A percentile compares a stretch with the other conserved stretches of the same genome.
Evolutionary conservation across 2,797 vertebrate species (phyloP).

Genomic region (Cynopterus sphinx): DNA sequence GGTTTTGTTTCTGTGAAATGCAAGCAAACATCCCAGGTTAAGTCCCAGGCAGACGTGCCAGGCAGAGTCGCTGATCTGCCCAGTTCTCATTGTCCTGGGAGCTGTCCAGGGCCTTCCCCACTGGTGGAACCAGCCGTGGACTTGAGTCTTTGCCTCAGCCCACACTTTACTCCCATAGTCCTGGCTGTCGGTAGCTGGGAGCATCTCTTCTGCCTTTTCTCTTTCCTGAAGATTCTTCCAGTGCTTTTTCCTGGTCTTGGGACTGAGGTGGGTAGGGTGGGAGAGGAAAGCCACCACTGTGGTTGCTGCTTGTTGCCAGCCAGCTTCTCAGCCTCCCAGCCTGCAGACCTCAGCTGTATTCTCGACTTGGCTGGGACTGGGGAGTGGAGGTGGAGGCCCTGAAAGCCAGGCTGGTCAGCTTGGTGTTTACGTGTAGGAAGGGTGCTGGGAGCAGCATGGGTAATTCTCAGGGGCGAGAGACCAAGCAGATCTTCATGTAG

Average conservation of each 20-base stretch:
- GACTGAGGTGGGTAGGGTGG: accelerated
- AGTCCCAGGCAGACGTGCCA: too few relatives aligned
- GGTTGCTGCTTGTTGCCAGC: not conserved
- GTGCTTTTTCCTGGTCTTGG: not conserved
- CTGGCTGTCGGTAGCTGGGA: not conserved
- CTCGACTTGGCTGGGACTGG: accelerated
- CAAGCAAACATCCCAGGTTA: not conserved
- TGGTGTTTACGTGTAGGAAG: not conserved
- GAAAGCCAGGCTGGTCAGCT: not conserved
- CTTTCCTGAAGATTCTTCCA: not conserved
- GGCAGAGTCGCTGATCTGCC: not conserved
- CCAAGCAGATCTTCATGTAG: accelerated
- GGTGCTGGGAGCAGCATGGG: not conserved
- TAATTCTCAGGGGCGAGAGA: not conserved
- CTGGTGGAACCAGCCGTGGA: accelerated
- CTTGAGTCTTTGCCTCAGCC: not conserved
- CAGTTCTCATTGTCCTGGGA: not conserved
- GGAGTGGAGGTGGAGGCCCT: not conserved
- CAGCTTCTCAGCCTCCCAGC: not conserved
- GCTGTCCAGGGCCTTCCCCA: not conserved
- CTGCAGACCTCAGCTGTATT: not conserved
- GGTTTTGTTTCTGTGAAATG: not conserved
- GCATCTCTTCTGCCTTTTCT: not conserved
- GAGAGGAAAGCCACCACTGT: too few relatives aligned
- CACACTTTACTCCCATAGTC: not conserved